Conservation (phyloP, 2,797 vertebrate species). For the Alosa sapidissima region DNA sequence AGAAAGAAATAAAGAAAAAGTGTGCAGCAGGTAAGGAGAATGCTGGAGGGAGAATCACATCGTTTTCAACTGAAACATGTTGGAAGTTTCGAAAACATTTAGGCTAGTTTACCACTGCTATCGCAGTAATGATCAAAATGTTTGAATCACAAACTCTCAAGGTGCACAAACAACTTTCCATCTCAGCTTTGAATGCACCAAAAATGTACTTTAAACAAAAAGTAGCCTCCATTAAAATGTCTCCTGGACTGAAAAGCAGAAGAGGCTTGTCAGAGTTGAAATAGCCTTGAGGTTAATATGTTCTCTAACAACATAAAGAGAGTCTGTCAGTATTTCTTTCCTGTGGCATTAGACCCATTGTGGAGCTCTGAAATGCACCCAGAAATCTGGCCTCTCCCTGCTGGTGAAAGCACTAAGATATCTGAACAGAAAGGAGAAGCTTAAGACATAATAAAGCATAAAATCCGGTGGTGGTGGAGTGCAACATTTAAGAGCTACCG, state of each 20-base stretch:
- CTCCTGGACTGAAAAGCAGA: background rate
- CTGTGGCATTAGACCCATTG: background rate
- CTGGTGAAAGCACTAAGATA: background rate
- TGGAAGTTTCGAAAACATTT: background rate
- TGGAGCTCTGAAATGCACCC: background rate
- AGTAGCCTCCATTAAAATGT: conserved; percentile 5
- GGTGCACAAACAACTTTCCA: background rate
- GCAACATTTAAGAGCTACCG: background rate
- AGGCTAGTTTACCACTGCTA: background rate
- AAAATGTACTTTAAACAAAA: background rate
- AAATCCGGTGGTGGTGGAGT: background rate
- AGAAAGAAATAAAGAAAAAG: background rate
- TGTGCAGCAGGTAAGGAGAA: background rate
- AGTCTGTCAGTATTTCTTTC: background rate
- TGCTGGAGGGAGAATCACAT: background rate
- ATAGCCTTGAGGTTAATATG: background rate
- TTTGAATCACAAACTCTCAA: conserved; percentile 7
- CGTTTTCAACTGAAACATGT: background rate
- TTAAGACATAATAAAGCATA: background rate
- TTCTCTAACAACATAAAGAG: background rate
- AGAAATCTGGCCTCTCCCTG: background rate
- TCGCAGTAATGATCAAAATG: background rate
- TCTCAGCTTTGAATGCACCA: background rate
- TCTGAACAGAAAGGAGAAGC: background rate
- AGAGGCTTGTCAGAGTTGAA: background rate